Percentiles rank a stretch among this genome's conserved stretches.
Conservation (phyloP, 1,140 invertebrate genomes). For the Drosophila sp. region DNA sequence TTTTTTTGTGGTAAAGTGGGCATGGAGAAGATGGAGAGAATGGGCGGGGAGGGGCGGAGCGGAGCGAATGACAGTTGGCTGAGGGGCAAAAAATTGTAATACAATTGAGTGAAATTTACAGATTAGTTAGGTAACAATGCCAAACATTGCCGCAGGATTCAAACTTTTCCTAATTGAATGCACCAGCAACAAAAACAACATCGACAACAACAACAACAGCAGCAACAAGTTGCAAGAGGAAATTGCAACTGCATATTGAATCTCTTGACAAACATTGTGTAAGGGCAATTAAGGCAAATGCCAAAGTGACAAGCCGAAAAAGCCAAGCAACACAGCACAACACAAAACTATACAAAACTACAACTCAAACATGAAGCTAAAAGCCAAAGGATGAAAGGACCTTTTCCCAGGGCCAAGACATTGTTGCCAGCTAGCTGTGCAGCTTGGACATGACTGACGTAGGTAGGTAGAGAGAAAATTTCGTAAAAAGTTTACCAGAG, state of each 20-base stretch:
- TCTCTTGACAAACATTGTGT: conserved; percentile 62
- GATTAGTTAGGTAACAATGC: conserved; percentile 63
- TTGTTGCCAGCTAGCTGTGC: no score
- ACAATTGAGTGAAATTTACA: conserved; percentile 53
- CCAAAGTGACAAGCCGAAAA: conserved; percentile 65
- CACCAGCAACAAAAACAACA: conserved; percentile 26
- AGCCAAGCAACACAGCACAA: conserved; percentile 49
- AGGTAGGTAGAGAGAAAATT: background rate
- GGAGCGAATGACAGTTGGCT: background rate
- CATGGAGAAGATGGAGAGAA: background rate
- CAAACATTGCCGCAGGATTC: conserved; percentile 45
- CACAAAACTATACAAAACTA: conserved; percentile 27
- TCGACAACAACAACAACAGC: conserved; percentile 11
- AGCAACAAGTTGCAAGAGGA: conserved; percentile 26
- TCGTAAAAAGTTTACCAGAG: background rate
- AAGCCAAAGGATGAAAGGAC: conserved; percentile 10
- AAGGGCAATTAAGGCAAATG: conserved; percentile 67
- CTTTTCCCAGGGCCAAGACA: background rate
- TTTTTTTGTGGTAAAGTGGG: background rate
- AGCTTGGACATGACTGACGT: no score
- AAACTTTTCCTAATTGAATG: conserved; percentile 64
- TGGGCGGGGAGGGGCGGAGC: background rate
- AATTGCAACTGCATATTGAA: conserved; percentile 37
- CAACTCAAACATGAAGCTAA: conserved; percentile 23
- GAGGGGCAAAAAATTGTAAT: conserved; percentile 21